Conservation (phyloP, 1,140 invertebrate species). For the Drosophila varians region DNA sequence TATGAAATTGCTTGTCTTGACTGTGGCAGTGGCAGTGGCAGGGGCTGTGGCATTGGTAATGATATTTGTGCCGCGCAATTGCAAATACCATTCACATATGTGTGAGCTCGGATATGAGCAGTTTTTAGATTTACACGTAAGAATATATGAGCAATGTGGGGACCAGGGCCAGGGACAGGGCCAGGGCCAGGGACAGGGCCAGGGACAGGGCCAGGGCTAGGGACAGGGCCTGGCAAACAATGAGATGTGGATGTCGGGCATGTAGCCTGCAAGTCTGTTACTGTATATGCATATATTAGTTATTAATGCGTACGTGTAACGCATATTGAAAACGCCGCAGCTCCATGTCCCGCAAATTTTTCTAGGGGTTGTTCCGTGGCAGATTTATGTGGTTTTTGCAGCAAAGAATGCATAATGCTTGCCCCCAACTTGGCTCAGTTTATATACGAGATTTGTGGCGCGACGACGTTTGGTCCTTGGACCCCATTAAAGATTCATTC, state of each 20-base stretch:
- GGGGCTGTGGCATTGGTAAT: slow-evolving; percentile 66
- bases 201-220: too few relatives aligned
- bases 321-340: slow-evolving; percentile 76
- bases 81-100: slow-evolving; percentile 49
- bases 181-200: too few relatives aligned
- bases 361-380: slow-evolving; percentile 50
- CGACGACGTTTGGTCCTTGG: slow-evolving; percentile 54
- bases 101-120: slow-evolving; percentile 60
- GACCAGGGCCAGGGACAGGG: too few relatives aligned
- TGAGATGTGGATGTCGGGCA: slow-evolving; percentile 48
- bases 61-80: slow-evolving; percentile 69
- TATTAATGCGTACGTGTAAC: slow-evolving; percentile 80
- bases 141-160: slow-evolving; percentile 27
- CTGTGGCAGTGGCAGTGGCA: slow-evolving; percentile 59
- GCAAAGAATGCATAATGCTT: slow-evolving; percentile 78
- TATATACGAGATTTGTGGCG: slow-evolving; percentile 72
- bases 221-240: slow-evolving; percentile 66
- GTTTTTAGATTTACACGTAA: slow-evolving; percentile 76
- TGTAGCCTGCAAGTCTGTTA: slow-evolving; percentile 44
- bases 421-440: slow-evolving; percentile 48
- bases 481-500: slow-evolving; percentile 77
- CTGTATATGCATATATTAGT: slow-evolving; percentile 81
- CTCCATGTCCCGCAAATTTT: slow-evolving; percentile 29
- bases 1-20: slow-evolving; percentile 32
- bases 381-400: slow-evolving; percentile 81